phyloP scores from a whole-genome alignment of 2,113 vertebrate genomes.

The Rattus norvegicus region DNA sequence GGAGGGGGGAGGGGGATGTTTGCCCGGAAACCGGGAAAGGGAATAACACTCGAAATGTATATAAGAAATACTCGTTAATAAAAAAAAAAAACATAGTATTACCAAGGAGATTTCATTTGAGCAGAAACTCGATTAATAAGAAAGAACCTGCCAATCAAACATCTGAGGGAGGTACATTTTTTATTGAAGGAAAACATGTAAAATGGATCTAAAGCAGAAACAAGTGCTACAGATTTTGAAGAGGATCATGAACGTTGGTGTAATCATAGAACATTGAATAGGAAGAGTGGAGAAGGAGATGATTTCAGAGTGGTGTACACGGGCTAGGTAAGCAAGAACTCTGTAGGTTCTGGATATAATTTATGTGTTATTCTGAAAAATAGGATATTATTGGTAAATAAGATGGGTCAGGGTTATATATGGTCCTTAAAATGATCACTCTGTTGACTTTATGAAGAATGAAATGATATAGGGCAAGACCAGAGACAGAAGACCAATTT shows the following conservation, averaged over 20 bases:
- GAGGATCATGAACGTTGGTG: background rate
- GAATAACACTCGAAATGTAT: too few relatives aligned
- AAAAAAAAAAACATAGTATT: background rate
- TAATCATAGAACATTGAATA: background rate
- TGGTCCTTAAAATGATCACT: background rate
- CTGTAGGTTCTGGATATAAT: background rate
- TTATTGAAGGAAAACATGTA: background rate
- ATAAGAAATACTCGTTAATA: too few relatives aligned
- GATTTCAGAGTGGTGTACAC: background rate
- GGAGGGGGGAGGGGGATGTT: too few relatives aligned
- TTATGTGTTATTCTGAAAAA: constrained; percentile 7
- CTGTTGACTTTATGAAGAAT: background rate
- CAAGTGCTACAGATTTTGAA: background rate
- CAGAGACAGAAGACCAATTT: background rate
- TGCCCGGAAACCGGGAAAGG: too few relatives aligned
- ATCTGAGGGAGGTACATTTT: background rate
- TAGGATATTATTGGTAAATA: background rate
- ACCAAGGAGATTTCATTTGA: background rate
- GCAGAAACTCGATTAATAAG: background rate
- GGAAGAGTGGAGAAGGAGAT: too few relatives aligned
- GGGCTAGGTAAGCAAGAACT: background rate
- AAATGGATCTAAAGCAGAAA: constrained; percentile 5
- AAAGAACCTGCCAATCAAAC: background rate
- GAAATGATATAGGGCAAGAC: constrained; percentile 17
- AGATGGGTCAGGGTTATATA: background rate